These are phyloP conservation scores for Dioctria rufipes DNA, from an alignment of 2,888 invertebrate genomes.

Conservation along the genomic window DNA sequence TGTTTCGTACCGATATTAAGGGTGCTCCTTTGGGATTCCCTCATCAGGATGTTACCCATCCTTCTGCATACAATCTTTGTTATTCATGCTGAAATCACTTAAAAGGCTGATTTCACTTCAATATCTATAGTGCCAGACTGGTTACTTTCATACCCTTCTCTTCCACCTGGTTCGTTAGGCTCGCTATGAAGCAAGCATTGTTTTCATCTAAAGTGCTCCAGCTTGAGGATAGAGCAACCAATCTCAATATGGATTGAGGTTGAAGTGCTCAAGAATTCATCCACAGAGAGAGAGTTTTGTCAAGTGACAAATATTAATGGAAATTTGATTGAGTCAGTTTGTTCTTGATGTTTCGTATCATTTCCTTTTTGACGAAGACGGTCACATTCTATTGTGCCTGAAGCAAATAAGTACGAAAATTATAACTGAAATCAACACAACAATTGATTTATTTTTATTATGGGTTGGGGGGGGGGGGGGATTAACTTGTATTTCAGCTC, in stretches of 20 bases:
- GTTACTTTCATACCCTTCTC: background rate
- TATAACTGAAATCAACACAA: background rate
- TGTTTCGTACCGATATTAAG: conserved; percentile 14
- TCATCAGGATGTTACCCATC: background rate
- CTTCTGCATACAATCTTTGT: conserved; percentile 25
- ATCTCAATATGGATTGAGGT: background rate
- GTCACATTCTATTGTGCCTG: background rate
- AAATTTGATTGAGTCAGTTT: conserved; percentile 56
- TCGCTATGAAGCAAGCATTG: conserved; percentile 13
- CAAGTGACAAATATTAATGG: conserved; percentile 56
- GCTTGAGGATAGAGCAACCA: conserved; percentile 7
- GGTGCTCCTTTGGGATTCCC: background rate
- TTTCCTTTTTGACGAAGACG: background rate
- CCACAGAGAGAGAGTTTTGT: conserved; percentile 13
- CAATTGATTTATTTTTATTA: conserved; percentile 6
- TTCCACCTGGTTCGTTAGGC: conserved; percentile 29
- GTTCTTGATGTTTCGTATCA: conserved; percentile 21
- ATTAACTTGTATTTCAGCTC: too few species aligned
- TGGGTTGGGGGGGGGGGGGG: too few species aligned
- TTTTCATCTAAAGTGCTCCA: conserved; percentile 28
- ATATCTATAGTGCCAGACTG: conserved; percentile 13
- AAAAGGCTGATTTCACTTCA: conserved; percentile 47
- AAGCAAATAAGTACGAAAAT: background rate
- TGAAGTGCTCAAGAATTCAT: background rate
- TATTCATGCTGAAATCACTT: conserved; percentile 43